A percentile compares a stretch with the other conserved stretches of the same genome.
These are phyloP conservation scores for Whitmania pigra DNA, from an alignment of 1,140 invertebrate species.

Conservation along the genomic window DNA sequence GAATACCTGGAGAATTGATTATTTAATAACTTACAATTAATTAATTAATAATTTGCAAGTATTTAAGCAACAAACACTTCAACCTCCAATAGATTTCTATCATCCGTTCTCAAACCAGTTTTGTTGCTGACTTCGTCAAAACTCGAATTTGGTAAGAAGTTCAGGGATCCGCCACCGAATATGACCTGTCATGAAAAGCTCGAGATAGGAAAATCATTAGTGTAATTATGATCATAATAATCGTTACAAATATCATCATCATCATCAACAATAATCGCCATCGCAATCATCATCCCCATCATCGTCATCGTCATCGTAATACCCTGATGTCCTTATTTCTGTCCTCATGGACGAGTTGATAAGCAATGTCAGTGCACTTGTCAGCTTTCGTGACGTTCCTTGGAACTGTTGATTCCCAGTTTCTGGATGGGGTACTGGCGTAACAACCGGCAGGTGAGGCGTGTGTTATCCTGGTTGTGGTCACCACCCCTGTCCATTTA, in stretches of 20 bases:
- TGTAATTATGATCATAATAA: too few species aligned
- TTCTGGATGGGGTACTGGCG: slow-evolving; percentile 55
- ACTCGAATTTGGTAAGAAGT: slow-evolving; percentile 17
- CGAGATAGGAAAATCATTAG: too few species aligned
- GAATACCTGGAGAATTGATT: too few species aligned
- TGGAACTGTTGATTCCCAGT: slow-evolving; percentile 37
- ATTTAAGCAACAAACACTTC: background rate
- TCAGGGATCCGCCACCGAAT: slow-evolving; percentile 17
- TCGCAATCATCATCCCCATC: too few species aligned
- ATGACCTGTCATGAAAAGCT: slow-evolving; percentile 16
- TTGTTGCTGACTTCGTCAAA: slow-evolving; percentile 1
- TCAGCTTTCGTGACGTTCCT: slow-evolving; percentile 33
- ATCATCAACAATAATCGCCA: too few species aligned
- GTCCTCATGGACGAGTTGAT: slow-evolving; percentile 29
- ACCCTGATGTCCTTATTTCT: slow-evolving; percentile 13
- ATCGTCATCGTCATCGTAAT: too few species aligned
- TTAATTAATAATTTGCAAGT: background rate
- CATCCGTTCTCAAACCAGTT: slow-evolving; percentile 27
- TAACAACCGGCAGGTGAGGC: slow-evolving; percentile 76
- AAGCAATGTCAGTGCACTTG: slow-evolving; percentile 39
- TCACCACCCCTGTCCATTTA: slow-evolving; percentile 73
- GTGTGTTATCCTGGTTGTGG: slow-evolving; percentile 77
- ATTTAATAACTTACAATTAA: too few species aligned
- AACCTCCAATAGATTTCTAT: slow-evolving; percentile 27
- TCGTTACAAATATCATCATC: too few species aligned